Percentiles rank a stretch among this genome's conserved stretches.
Evolutionary conservation across 2,113 vertebrate genomes (phyloP).

Genomic region (Sceloporus undulatus): DNA sequence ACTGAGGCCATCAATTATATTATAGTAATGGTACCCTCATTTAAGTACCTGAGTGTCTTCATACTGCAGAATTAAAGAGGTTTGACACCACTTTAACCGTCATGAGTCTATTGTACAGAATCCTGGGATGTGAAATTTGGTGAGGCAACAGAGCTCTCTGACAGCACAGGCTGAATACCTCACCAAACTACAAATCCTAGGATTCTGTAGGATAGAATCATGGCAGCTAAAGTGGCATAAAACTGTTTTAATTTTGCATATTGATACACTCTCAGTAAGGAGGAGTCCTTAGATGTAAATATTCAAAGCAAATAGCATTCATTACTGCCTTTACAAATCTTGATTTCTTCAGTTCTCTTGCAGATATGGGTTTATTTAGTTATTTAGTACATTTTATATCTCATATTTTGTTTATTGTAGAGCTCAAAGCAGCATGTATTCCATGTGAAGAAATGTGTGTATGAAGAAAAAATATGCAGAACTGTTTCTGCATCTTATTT

Average conservation of each 20-base stretch:
- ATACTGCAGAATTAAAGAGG: too few relatives aligned
- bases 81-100: too few relatives aligned
- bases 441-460: background rate
- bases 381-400: background rate
- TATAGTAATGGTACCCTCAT: background rate
- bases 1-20: background rate
- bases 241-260: background rate
- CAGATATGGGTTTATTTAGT: background rate
- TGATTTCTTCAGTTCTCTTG: background rate
- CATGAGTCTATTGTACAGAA: too few relatives aligned
- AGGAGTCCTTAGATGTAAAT: background rate
- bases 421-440: background rate
- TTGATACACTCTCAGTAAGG: too few relatives aligned
- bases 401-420: background rate
- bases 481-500: background rate
- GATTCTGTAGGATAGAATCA: too few relatives aligned
- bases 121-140: too few relatives aligned
- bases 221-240: too few relatives aligned
- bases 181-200: too few relatives aligned
- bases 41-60: background rate
- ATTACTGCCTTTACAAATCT: background rate
- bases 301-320: background rate
- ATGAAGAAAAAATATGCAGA: background rate
- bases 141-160: too few relatives aligned
- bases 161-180: too few relatives aligned